Percentiles rank a stretch among this genome's conserved stretches.
Evolutionary conservation across 2,113 vertebrate species (phyloP).

Genomic region (Scomber colias): DNA sequence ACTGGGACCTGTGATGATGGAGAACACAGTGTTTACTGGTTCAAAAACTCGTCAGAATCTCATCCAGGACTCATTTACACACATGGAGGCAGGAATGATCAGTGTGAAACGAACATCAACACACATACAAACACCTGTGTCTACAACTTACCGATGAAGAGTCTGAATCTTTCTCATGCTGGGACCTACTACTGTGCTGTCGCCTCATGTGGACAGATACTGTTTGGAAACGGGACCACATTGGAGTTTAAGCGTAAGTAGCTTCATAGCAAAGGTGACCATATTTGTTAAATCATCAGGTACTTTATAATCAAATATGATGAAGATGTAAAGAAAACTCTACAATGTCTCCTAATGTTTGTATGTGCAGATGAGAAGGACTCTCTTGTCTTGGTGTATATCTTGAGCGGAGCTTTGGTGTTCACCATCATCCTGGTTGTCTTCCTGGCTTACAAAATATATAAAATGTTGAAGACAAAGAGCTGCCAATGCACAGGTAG

Average conservation of each 20-base stretch:
- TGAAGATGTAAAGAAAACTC: not conserved
- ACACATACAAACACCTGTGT: too few species aligned
- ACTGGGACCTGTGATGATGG: too few species aligned
- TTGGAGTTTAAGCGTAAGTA: not conserved
- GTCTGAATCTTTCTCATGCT: too few species aligned
- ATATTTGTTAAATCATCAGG: not conserved
- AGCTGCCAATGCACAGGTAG: slow-evolving; percentile 25
- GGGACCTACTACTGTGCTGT: too few species aligned
- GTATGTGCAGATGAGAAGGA: slow-evolving; percentile 4
- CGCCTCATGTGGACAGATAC: too few species aligned
- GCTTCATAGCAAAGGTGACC: not conserved
- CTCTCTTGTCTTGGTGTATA: slow-evolving; percentile 1
- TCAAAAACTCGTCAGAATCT: too few species aligned
- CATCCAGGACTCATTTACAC: too few species aligned
- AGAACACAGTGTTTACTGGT: too few species aligned
- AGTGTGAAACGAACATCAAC: too few species aligned
- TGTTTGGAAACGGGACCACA: too few species aligned
- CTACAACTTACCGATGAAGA: too few species aligned
- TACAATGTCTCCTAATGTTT: not conserved
- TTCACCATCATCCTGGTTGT: slow-evolving; percentile 28
- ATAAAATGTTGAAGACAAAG: not conserved
- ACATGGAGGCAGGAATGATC: too few species aligned
- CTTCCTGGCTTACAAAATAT: not conserved
- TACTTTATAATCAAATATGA: not conserved
- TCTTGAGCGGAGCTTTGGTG: slow-evolving; percentile 36